Percentiles rank a stretch among this genome's conserved stretches.
phyloP scores from a whole-genome alignment of 2,888 invertebrate genomes.

The Ametastegia equiseti region DNA sequence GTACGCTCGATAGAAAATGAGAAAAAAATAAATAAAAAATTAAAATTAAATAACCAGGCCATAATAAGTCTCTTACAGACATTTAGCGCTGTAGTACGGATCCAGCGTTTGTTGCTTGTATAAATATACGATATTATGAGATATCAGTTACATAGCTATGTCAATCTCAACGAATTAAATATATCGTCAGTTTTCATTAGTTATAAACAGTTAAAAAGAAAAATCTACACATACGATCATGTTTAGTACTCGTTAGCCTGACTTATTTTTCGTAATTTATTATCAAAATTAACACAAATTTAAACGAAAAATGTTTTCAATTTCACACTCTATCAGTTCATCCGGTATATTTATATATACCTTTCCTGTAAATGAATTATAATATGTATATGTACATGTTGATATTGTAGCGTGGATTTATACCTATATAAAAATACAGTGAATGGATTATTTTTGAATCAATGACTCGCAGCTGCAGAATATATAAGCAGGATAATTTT shows the following conservation, averaged over 20 bases:
- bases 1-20: neutral
- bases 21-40: neutral
- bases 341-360: neutral
- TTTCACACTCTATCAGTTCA: neutral
- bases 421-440: neutral
- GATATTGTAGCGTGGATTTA: constrained; percentile 16
- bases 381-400: neutral
- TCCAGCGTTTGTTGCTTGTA: constrained; percentile 20
- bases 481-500: neutral
- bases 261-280: neutral
- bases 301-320: neutral
- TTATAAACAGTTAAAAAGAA: neutral
- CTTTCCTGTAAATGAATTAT: constrained; percentile 21
- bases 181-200: neutral
- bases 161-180: constrained; percentile 23
- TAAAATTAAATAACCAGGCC: neutral
- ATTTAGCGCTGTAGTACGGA: constrained; percentile 10
- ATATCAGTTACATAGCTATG: constrained; percentile 11
- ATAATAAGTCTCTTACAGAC: neutral
- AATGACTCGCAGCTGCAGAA: neutral
- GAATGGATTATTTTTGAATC: neutral
- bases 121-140: constrained; percentile 6
- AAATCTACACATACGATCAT: neutral
- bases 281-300: neutral
- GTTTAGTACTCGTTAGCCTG: neutral